A percentile compares a stretch with the other conserved stretches of the same genome.
Evolutionary conservation across 2,888 invertebrate species (phyloP).

Genomic region (Drosophila atroscutellata): DNA sequence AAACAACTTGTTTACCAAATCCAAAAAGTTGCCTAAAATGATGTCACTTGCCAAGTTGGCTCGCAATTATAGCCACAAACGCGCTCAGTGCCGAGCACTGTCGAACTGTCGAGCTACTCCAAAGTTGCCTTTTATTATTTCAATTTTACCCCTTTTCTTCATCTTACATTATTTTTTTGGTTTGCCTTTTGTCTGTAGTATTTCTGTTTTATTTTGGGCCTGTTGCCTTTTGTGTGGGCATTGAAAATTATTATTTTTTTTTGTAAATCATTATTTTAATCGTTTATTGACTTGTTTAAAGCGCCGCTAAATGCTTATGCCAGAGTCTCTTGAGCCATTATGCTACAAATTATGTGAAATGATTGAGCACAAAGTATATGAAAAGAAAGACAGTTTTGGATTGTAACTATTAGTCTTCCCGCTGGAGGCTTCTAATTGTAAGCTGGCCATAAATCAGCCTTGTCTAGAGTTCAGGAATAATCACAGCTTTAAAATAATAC

Average conservation of each 20-base stretch:
- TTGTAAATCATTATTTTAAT: conserved; percentile 75
- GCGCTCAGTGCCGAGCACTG: conserved; percentile 51
- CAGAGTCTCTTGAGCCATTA: conserved; percentile 20
- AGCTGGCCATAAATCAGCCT: conserved; percentile 7
- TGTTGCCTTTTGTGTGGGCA: conserved; percentile 62
- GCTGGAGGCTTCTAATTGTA: conserved; percentile 17
- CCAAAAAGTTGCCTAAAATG: conserved; percentile 70
- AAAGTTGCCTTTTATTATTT: conserved; percentile 63
- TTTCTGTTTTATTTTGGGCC: conserved; percentile 32
- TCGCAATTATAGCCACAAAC: conserved; percentile 68
- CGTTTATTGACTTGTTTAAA: conserved; percentile 82
- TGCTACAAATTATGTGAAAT: conserved; percentile 82
- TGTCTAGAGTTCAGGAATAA: background rate
- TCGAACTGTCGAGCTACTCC: conserved; percentile 38
- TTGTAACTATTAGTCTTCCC: conserved; percentile 14
- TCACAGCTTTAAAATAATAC: background rate
- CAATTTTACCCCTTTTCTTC: conserved; percentile 37
- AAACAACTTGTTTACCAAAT: conserved; percentile 74
- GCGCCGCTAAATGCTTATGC: conserved; percentile 62
- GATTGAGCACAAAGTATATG: conserved; percentile 75
- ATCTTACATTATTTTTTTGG: conserved; percentile 18
- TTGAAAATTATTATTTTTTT: conserved; percentile 4
- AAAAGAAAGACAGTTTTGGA: conserved; percentile 27
- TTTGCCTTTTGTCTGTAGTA: conserved; percentile 52
- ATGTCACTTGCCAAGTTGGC: conserved; percentile 71